Evolutionary conservation across 2,888 invertebrate genomes (phyloP), one percentile per base, ranked within the genome.

Genomic region (Vanessa cardui): DNA sequence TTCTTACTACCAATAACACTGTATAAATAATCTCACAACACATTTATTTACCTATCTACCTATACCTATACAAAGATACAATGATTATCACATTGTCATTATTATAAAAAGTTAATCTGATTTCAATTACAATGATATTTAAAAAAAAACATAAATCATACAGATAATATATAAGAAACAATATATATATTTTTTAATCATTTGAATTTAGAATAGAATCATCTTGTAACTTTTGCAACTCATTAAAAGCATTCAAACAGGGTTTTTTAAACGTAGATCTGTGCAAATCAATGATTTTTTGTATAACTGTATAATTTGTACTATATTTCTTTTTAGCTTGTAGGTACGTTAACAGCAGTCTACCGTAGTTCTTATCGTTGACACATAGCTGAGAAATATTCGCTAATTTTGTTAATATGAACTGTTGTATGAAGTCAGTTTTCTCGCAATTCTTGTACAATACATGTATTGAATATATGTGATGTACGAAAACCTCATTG

Each of bases 191-290:
- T 39, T 12, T 39, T 12, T 39, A 39, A 9, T 39, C 39, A 39
- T 39, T 39, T 12, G 39, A 39, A 39, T 39, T 39, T 39, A 12
- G 12, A 12, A 39, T 9, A 39, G 39, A 39, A 4, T 39, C 12
- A 39, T 39, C 31, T 16, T 50, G 33, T 33, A 52, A 18, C 49
- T 62, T 62, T 65, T 58, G 66, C 46, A 58, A 71, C 66, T 83
- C 82, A 58, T 80, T 82, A 0, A 88, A 73, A 21, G 85, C 47
- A 52, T 74, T 78, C 15, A 77, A 12, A 77, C 91, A 91, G 0
- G 85, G 83, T 58, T 81, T 85, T 71, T 80, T 85, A 61, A 89
- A 90, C 0, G 83, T 78, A 0, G 90, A 85, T 8, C 71, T 78
- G 59, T 90, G 89, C 0, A 59, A 64, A 26, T 85, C 82, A 6